Evolutionary conservation across 2,888 invertebrate species (phyloP).

Genomic region (Agonopterix alstromeriana): DNA sequence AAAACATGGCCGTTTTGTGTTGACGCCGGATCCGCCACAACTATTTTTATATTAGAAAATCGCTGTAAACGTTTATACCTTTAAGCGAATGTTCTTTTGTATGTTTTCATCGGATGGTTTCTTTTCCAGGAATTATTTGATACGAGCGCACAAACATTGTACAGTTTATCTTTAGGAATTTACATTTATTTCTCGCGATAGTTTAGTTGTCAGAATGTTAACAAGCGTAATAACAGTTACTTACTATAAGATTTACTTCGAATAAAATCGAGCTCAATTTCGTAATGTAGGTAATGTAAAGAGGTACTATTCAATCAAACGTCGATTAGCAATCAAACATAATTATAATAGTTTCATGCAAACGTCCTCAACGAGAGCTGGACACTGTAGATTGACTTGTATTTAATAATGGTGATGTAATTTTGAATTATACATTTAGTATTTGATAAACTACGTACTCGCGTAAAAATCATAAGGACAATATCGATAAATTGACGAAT

Average conservation of each 20-base stretch:
- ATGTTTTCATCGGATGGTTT: conserved; percentile 45
- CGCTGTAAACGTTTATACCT: conserved; percentile 51
- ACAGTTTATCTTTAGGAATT: conserved; percentile 54
- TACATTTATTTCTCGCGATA: conserved; percentile 46
- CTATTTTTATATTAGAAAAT: conserved; percentile 65
- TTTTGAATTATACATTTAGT: conserved; percentile 64
- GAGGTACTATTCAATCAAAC: conserved; percentile 47
- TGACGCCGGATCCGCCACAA: conserved; percentile 53
- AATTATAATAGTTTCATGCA: conserved; percentile 51
- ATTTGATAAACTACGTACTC: conserved; percentile 72
- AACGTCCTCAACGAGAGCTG: conserved; percentile 65
- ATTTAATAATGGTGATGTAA: conserved; percentile 47
- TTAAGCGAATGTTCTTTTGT: conserved; percentile 49
- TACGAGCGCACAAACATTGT: conserved; percentile 73
- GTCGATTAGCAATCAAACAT: conserved; percentile 49
- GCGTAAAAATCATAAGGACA: conserved; percentile 75
- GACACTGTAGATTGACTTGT: conserved; percentile 56
- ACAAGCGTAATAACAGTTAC: conserved; percentile 32
- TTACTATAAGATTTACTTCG: conserved; percentile 63
- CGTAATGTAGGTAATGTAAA: conserved; percentile 63
- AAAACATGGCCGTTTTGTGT: conserved; percentile 46
- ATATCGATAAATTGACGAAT: conserved; percentile 71
- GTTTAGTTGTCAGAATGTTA: conserved; percentile 34
- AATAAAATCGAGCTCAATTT: conserved; percentile 75
- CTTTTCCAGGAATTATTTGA: conserved; percentile 59